Evolutionary conservation across 1,140 invertebrate species (phyloP), one percentile per base, ranked within the genome.

Genomic region (Cherax destructor): DNA sequence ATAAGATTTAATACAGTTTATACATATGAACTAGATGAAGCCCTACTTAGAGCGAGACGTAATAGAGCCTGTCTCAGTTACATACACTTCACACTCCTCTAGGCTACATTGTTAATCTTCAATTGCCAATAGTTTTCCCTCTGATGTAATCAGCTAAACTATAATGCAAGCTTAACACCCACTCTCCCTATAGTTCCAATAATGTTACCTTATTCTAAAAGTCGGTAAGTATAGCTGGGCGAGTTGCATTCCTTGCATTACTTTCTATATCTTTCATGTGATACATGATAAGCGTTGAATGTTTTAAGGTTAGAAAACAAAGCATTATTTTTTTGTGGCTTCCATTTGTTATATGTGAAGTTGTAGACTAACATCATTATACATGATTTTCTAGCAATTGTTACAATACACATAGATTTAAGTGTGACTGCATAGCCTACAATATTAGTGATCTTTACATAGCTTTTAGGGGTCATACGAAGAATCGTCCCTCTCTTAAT

Each of bases 271-370:
- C 69, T 30, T 18, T 74, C 69, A 74, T 1, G 24, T 74, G n/a
- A 74, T 74, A 16, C 30, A 74, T 74, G 16, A 81, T 59, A 79
- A 50, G 77, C 10, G 50, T 56, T 81, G 24, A 59, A 11, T 81
- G 79, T 52, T 81, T 47, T 21, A 21, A 80, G n/a, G 50, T 81
- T 56, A 81, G 49, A 59, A 18, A 13, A 81, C 56, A 80, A 16
- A 21, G 79, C 50, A 56, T 56, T 56, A 59, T 50, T 81, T 81
- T 52, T 81, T 56, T 81, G 79, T 81, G 79, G 79, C 79, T 81
- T 81, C 79, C 79, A 81, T 81, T 81, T 81, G 79, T 59, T 81
- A 59, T 24, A 16, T 81, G 50, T 81, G 24, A 81, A 30, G 79
- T n/a, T 81, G 16, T 52, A 81, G 56, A 81, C 47, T 81, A 30